Conservation (phyloP, 2,888 invertebrate genomes). For the Charanyca ferruginea region DNA sequence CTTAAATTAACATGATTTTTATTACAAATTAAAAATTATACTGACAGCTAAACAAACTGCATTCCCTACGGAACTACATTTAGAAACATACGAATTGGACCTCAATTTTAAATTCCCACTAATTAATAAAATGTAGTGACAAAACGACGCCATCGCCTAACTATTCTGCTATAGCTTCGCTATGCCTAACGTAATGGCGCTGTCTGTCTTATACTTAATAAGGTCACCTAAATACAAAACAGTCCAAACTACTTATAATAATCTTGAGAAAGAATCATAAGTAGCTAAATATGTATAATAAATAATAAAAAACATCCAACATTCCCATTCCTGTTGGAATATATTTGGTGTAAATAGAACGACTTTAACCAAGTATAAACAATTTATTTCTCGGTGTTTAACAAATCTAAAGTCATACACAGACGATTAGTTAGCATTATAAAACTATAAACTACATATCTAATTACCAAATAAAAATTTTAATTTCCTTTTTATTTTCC, state of each 20-base stretch:
- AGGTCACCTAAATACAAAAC: slow-evolving; percentile 74
- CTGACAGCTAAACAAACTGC: slow-evolving; percentile 72
- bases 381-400: slow-evolving; percentile 46
- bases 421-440: slow-evolving; percentile 35
- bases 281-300: slow-evolving; percentile 64
- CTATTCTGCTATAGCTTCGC: slow-evolving; percentile 68
- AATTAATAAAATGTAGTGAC: slow-evolving; percentile 81
- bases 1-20: slow-evolving; percentile 88
- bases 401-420: slow-evolving; percentile 48
- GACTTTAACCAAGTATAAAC: slow-evolving; percentile 56
- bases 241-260: slow-evolving; percentile 69
- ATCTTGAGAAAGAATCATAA: slow-evolving; percentile 56
- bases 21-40: slow-evolving; percentile 82
- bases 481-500: not conserved
- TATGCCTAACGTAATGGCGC: slow-evolving; percentile 65
- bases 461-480: slow-evolving; percentile 17
- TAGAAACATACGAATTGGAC: slow-evolving; percentile 90
- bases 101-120: slow-evolving; percentile 89
- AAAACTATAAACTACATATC: slow-evolving; percentile 53
- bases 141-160: slow-evolving; percentile 65
- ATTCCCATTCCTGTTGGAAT: slow-evolving; percentile 60
- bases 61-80: slow-evolving; percentile 82
- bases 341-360: slow-evolving; percentile 61
- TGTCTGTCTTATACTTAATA: slow-evolving; percentile 66
- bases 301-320: slow-evolving; percentile 64